Conservation (phyloP, 1,140 invertebrate genomes). For the Meloidogyne hapla region DNA sequence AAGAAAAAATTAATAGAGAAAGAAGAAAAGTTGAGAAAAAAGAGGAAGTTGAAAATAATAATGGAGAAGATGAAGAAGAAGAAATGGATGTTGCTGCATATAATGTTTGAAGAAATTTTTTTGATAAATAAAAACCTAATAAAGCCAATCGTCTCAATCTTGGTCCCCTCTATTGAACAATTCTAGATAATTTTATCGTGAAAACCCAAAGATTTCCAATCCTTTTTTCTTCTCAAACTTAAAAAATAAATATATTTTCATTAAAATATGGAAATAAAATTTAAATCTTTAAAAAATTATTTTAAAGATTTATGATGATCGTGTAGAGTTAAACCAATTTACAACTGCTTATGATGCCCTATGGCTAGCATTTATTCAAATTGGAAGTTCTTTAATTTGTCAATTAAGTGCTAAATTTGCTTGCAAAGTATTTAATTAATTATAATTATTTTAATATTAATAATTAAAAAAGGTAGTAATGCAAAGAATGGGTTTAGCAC, state of each 20-base stretch:
- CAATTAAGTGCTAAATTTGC: constrained; percentile 63
- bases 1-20: not conserved
- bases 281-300: not conserved
- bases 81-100: constrained; percentile 59
- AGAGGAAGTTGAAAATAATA: not conserved
- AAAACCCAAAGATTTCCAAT: too few relatives aligned
- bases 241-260: too few relatives aligned
- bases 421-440: constrained; percentile 55
- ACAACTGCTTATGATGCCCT: constrained; percentile 59
- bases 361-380: constrained; percentile 60
- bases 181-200: too few relatives aligned
- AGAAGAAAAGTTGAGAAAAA: not conserved
- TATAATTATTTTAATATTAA: constrained; percentile 4
- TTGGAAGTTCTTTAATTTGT: constrained; percentile 56
- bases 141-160: too few relatives aligned
- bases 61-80: constrained; percentile 41
- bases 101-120: constrained; percentile 44
- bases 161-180: too few relatives aligned
- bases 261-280: too few relatives aligned
- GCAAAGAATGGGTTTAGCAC: constrained; percentile 59
- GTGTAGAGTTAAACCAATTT: constrained; percentile 60
- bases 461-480: constrained; percentile 52
- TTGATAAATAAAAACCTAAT: too few relatives aligned
- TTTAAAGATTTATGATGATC: constrained; percentile 54
- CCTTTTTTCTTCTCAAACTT: too few relatives aligned